These are phyloP conservation scores for Patiria miniata DNA, from an alignment of 35 echinoderm and acorn worm species.

Conservation along the genomic window DNA sequence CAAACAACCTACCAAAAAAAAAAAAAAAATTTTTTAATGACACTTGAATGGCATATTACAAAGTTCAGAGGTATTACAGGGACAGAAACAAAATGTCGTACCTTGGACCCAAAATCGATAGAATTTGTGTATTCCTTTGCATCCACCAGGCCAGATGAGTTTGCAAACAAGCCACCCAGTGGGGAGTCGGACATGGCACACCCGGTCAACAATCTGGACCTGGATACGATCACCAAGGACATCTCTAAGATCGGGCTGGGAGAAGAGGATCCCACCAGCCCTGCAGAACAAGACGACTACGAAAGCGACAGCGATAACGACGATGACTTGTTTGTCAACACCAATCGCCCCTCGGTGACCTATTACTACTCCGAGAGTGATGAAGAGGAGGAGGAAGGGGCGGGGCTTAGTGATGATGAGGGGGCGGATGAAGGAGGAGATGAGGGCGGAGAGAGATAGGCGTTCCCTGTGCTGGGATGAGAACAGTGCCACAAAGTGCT, in stretches of 20 bases:
- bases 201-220: background rate
- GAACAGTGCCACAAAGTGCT: too few species aligned
- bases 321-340: slow-evolving; percentile 93
- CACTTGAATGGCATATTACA: too few species aligned
- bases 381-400: slow-evolving; percentile 69
- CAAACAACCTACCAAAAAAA: too few species aligned
- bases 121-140: slow-evolving; percentile 1
- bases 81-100: too few species aligned
- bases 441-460: too few species aligned
- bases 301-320: slow-evolving; percentile 81
- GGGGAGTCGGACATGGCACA: background rate
- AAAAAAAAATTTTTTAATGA: too few species aligned
- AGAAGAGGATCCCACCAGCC: background rate
- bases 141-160: slow-evolving; percentile 53
- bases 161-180: background rate
- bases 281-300: slow-evolving; percentile 36
- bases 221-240: slow-evolving; percentile 20
- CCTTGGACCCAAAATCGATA: too few species aligned
- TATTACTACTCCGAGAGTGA: slow-evolving; percentile 76
- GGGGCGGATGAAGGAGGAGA: too few species aligned
- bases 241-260: background rate
- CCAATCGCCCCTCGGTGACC: slow-evolving; percentile 76
- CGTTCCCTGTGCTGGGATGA: too few species aligned
- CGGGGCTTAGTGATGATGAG: slow-evolving; percentile 37
- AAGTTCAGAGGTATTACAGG: too few species aligned